Evolutionary conservation across 2,888 invertebrate species (phyloP), one percentile per base, ranked within the genome.

Genomic region (Stictocephala bisonia): DNA sequence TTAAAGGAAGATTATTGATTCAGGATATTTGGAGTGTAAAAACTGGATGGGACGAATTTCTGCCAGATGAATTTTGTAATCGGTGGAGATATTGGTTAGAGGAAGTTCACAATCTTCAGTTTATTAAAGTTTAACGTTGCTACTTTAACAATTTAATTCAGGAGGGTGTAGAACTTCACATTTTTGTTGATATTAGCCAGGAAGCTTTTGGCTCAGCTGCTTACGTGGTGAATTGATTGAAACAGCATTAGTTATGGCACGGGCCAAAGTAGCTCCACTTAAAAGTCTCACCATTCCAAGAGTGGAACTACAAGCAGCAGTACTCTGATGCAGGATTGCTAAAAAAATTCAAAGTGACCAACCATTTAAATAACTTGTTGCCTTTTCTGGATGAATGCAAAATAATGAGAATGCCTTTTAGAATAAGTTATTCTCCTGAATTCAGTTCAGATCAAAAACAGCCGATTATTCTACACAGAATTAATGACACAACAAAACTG

Each of bases 221-320:
- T 13, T 51, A 51, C 4, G 4, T 51, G 11, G n/a, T n/a, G 27
- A 51, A 2, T 51, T n/a, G 1, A 26, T 15, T 11, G 27, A 51
- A 24, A 51, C 51, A 22, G 27, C 27, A 27, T 1, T 51, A 11
- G 11, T 51, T 11, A 11, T 11, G 3, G 51, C 51, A 3, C 26
- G 24, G n/a, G 24, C 51, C n/a, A 51, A 24, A n/a, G 22, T 51
- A 24, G 51, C 51, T 3, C 51, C 51, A 22, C 51, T 51, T 2
- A 51, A 51, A 51, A 24, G 26, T 2, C 11, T 3, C 3, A 51
- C 51, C 11, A 51, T 51, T 24, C 51, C 22, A 24, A 22, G 24
- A n/a, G 4, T 51, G n/a, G 51, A 51, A 51, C 22, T 51, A 11
- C 51, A 51, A 24, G 51, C 51, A 24, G 24, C 24, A 26, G 51